Percentiles rank a stretch among this genome's conserved stretches.
Conservation (phyloP, 30 jellyfish, hydroid and myxozoan species). For the Euphysa ruthae region DNA sequence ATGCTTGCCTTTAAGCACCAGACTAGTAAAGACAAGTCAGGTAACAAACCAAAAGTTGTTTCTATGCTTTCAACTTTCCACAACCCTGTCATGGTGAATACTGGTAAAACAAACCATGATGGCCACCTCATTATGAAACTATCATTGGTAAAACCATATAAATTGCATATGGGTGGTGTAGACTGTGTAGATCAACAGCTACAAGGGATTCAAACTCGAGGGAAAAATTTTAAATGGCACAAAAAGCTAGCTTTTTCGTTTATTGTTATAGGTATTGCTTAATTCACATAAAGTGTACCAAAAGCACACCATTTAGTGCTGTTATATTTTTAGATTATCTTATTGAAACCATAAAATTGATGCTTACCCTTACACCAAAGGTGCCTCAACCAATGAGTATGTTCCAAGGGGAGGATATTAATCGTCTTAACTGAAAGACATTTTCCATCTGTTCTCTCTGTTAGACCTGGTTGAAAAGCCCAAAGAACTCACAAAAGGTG, state of each 20-base stretch:
- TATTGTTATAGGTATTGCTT: neutral
- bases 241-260: slow-evolving; percentile 4
- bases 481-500: neutral
- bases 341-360: neutral
- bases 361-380: neutral
- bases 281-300: slow-evolving; percentile 8
- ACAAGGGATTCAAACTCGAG: neutral
- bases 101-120: too few species aligned
- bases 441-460: neutral
- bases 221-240: slow-evolving; percentile 24
- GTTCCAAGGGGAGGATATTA: neutral
- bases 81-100: too few species aligned
- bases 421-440: slow-evolving; percentile 1
- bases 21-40: too few species aligned
- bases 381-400: neutral
- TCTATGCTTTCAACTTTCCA: too few species aligned
- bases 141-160: too few species aligned
- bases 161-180: too few species aligned
- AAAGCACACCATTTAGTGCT: neutral
- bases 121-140: too few species aligned
- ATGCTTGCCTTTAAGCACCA: too few species aligned
- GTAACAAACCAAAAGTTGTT: too few species aligned
- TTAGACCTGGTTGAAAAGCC: neutral
- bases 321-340: neutral
- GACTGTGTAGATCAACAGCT: slow-evolving; percentile 27